phyloP scores from a whole-genome alignment of 1,140 invertebrate species.

The Glossosoma conforme region DNA sequence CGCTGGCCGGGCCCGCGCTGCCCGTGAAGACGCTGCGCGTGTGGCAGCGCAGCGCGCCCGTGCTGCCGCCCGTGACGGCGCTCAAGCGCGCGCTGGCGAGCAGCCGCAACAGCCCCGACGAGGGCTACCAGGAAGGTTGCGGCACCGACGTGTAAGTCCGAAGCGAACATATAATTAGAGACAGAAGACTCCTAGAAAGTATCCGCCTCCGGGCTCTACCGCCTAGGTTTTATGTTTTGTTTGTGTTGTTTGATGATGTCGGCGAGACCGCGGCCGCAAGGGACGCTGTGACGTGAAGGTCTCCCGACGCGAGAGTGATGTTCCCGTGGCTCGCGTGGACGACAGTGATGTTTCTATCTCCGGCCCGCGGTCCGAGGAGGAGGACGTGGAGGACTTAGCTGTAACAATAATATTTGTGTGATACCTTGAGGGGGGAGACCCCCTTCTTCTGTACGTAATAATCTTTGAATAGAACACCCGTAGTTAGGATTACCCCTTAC shows the following conservation, averaged over 20 bases:
- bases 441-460: constrained; percentile 28
- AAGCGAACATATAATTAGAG: constrained; percentile 4
- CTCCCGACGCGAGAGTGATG: not conserved
- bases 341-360: not conserved
- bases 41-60: constrained; percentile 79
- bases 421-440: constrained; percentile 18
- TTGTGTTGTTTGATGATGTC: too few relatives aligned
- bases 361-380: not conserved
- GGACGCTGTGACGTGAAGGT: constrained; percentile 4
- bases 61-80: constrained; percentile 74
- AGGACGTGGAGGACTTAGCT: not conserved
- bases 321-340: not conserved
- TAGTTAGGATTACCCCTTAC: constrained; percentile 31
- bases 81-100: constrained; percentile 72
- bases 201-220: not conserved
- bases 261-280: not conserved
- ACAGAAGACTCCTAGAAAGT: constrained; percentile 10
- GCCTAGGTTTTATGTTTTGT: too few relatives aligned
- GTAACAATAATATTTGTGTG: constrained; percentile 27
- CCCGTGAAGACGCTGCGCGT: constrained; percentile 74
- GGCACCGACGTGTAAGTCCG: constrained; percentile 74
- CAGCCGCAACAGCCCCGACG: constrained; percentile 79
- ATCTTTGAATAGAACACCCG: constrained; percentile 27
- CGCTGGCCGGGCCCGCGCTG: constrained; percentile 41
- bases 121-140: constrained; percentile 87